Percentiles rank a stretch among this genome's conserved stretches.
Evolutionary conservation across 2,888 invertebrate genomes (phyloP).

Genomic region (Mamestra brassicae): DNA sequence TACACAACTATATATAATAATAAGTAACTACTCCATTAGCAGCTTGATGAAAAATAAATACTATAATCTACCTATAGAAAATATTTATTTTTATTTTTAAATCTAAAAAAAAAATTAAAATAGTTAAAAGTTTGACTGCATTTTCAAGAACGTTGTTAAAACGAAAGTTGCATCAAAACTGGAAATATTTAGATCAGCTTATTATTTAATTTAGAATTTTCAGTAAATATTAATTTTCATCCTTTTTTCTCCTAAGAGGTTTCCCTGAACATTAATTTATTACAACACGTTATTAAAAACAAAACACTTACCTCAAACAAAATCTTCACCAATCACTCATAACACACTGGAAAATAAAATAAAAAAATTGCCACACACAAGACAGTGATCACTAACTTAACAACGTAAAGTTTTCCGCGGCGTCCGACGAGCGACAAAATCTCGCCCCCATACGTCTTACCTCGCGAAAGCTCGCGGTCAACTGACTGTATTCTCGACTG

Average conservation of each 20-base stretch:
- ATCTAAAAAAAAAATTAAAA: not conserved
- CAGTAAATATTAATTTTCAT: not conserved
- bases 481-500: conserved; percentile 83
- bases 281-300: not conserved
- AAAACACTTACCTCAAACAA: conserved; percentile 58
- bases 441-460: conserved; percentile 71
- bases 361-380: conserved; percentile 63
- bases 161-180: not conserved
- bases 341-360: conserved; percentile 61
- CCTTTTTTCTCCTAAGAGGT: accelerated
- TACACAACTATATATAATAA: not conserved
- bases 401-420: conserved; percentile 85
- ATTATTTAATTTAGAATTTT: not conserved
- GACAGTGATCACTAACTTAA: conserved; percentile 50
- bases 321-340: conserved; percentile 58
- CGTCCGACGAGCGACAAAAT: conserved; percentile 50
- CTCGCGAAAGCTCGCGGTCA: conserved; percentile 89
- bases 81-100: too few relatives aligned
- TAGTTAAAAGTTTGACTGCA: not conserved
- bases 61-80: too few relatives aligned
- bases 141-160: not conserved
- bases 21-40: not conserved
- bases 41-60: too few relatives aligned
- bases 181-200: not conserved
- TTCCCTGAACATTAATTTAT: conserved; percentile 6